Percentiles rank a stretch among this genome's conserved stretches.
Evolutionary conservation across 2,888 invertebrate species (phyloP).

Genomic region (Blastobasis lacticolella): DNA sequence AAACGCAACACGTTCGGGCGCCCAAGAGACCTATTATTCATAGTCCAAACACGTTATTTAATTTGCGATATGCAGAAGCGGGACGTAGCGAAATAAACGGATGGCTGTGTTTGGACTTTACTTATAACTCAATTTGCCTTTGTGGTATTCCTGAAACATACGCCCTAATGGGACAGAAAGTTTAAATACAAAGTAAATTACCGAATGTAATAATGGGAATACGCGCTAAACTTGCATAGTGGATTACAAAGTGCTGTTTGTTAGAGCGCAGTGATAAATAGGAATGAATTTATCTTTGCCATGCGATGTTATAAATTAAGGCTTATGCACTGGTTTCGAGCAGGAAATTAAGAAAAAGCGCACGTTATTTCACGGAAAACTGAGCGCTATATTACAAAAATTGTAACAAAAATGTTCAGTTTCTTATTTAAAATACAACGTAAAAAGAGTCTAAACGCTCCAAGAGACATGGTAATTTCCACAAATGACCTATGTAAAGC

Average conservation of each 20-base stretch:
- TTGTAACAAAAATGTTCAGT: neutral
- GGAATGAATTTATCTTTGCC: slow-evolving; percentile 46
- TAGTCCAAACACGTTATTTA: slow-evolving; percentile 61
- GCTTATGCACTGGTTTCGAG: slow-evolving; percentile 41
- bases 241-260: slow-evolving; percentile 34
- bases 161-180: slow-evolving; percentile 49
- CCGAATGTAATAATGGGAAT: slow-evolving; percentile 24
- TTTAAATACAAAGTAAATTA: slow-evolving; percentile 58
- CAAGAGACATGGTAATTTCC: slow-evolving; percentile 40
- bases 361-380: slow-evolving; percentile 31
- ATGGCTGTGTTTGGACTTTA: slow-evolving; percentile 50
- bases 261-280: slow-evolving; percentile 46
- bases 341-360: slow-evolving; percentile 49
- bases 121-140: slow-evolving; percentile 65
- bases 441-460: slow-evolving; percentile 22
- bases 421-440: slow-evolving; percentile 12
- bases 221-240: slow-evolving; percentile 32
- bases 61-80: slow-evolving; percentile 60
- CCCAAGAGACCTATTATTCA: slow-evolving; percentile 38
- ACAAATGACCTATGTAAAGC: slow-evolving; percentile 64
- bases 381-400: neutral
- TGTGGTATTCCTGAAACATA: slow-evolving; percentile 55
- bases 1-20: slow-evolving; percentile 24
- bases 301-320: slow-evolving; percentile 47
- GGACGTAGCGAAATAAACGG: slow-evolving; percentile 56